These are phyloP conservation scores for Penaeus monodon DNA, from an alignment of 2,888 invertebrate species.

Conservation along the genomic window DNA sequence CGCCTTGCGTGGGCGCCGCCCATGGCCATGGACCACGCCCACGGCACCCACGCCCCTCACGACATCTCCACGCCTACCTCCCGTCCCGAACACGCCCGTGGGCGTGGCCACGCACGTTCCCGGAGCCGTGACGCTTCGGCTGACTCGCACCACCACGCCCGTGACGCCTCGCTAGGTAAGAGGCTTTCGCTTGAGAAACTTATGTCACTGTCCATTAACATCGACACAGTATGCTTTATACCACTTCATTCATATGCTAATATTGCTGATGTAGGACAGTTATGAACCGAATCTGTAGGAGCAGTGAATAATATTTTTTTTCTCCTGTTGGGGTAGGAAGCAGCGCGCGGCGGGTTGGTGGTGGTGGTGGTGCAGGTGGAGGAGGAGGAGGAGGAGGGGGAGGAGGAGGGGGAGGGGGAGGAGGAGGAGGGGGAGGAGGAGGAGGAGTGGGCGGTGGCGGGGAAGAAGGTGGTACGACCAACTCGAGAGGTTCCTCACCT, in stretches of 20 bases:
- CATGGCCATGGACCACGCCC: slow-evolving; percentile 60
- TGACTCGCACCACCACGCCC: slow-evolving; percentile 53
- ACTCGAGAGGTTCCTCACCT: slow-evolving; percentile 48
- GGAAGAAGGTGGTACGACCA: slow-evolving; percentile 33
- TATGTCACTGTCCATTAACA: too few species aligned
- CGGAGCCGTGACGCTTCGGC: slow-evolving; percentile 52
- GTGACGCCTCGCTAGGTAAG: slow-evolving; percentile 46
- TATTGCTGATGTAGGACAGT: too few species aligned
- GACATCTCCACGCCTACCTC: slow-evolving; percentile 53
- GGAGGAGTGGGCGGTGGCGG: slow-evolving; percentile 44
- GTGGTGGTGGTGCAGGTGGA: too few species aligned
- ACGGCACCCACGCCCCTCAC: slow-evolving; percentile 62
- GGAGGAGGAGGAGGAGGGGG: not conserved
- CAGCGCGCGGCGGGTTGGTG: slow-evolving; percentile 13
- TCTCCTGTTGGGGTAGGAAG: slow-evolving; percentile 5
- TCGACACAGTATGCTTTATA: too few species aligned
- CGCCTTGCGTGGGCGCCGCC: slow-evolving; percentile 61
- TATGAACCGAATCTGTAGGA: too few species aligned
- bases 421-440: slow-evolving; percentile 32
- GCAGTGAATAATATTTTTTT: not conserved
- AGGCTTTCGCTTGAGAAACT: too few species aligned
- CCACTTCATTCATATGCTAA: too few species aligned
- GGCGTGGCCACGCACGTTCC: slow-evolving; percentile 48
- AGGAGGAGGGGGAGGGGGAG: slow-evolving; percentile 23
- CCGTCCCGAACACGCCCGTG: slow-evolving; percentile 56